A percentile compares a stretch with the other conserved stretches of the same genome.
Evolutionary conservation across 2,113 vertebrate species (phyloP).

Genomic region (Gymnarchus niloticus): DNA sequence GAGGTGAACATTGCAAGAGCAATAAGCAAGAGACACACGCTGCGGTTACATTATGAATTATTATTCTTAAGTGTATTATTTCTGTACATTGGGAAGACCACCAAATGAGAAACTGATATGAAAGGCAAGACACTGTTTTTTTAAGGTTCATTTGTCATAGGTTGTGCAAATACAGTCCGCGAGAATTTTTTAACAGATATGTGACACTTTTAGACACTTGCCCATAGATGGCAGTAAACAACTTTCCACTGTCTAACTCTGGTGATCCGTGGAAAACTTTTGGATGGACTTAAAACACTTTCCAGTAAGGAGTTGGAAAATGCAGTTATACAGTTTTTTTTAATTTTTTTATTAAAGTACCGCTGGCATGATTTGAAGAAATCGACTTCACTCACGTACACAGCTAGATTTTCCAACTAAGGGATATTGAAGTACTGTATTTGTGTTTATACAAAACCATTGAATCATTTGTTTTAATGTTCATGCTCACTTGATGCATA

Average conservation of each 20-base stretch:
- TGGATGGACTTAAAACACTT: neutral
- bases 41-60: neutral
- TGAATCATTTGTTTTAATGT: neutral
- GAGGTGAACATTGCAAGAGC: neutral
- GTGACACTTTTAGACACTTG: neutral
- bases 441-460: neutral
- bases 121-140: neutral
- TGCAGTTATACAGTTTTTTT: neutral
- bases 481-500: neutral
- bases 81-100: neutral
- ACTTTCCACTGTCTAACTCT: neutral
- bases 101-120: neutral
- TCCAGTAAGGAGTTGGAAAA: neutral
- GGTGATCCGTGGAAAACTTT: neutral
- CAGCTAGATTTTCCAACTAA: neutral
- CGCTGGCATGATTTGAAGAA: neutral
- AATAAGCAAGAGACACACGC: too few relatives aligned
- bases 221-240: slow-evolving; percentile 1
- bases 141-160: neutral
- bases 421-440: neutral
- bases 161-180: neutral
- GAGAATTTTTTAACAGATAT: neutral
- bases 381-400: neutral
- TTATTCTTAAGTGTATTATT: neutral
- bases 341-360: neutral